phyloP scores from a whole-genome alignment of 2,113 vertebrate genomes.

The Clarias magur region DNA sequence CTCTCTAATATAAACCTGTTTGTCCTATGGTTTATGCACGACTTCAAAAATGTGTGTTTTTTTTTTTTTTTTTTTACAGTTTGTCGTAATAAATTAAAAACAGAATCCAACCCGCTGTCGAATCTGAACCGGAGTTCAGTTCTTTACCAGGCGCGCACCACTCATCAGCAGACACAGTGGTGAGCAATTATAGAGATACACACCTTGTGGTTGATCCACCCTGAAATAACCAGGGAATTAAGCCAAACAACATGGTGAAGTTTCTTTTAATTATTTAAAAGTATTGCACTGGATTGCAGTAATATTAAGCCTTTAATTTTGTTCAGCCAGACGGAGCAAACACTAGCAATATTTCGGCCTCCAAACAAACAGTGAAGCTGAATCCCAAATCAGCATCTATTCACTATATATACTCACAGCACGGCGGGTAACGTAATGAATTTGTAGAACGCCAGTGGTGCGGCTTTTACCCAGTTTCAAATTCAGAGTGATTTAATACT shows the following conservation, averaged over 20 bases:
- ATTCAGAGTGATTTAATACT: not conserved
- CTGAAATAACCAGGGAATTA: not conserved
- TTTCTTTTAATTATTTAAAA: not conserved
- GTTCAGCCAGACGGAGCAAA: not conserved
- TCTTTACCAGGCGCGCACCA: not conserved
- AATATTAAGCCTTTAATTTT: not conserved
- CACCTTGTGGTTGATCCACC: constrained; percentile 22
- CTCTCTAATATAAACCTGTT: not conserved
- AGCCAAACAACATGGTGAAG: not conserved
- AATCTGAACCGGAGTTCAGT: not conserved
- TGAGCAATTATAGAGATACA: constrained; percentile 46
- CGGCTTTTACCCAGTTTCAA: not conserved
- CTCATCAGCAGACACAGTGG: constrained; percentile 33
- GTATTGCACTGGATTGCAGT: not conserved
- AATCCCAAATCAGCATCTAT: not conserved
- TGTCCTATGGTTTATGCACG: not conserved
- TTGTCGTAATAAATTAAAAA: not conserved
- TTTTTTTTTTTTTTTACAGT: not conserved
- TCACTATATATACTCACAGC: not conserved
- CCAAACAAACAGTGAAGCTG: not conserved
- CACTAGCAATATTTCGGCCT: not conserved
- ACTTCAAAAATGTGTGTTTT: not conserved
- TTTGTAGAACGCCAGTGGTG: not conserved
- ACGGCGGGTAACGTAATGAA: not conserved
- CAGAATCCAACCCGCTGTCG: not conserved